phyloP scores from a whole-genome alignment of 2,797 vertebrate species.

The Phoxinus dragarum region DNA sequence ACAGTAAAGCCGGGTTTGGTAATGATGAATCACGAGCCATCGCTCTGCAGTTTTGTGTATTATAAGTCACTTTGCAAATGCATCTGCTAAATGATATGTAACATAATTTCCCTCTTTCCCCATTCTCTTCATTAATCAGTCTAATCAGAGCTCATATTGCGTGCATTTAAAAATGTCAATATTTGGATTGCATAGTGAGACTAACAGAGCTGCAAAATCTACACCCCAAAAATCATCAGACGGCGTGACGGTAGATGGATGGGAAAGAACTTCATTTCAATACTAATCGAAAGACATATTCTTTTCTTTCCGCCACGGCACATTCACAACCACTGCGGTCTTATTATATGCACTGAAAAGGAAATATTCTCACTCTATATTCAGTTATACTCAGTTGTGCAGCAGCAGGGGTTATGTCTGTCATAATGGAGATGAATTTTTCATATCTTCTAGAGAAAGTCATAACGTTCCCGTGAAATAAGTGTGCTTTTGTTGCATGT shows the following conservation, averaged over 20 bases:
- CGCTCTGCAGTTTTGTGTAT: background rate
- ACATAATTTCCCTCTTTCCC: background rate
- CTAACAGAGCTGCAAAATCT: constrained; percentile 31
- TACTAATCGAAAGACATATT: constrained; percentile 21
- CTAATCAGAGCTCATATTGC: constrained; percentile 30
- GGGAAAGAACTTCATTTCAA: constrained; percentile 7
- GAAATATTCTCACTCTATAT: constrained; percentile 21
- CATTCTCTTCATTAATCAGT: constrained; percentile 27
- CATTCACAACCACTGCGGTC: constrained; percentile 11
- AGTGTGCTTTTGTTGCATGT: background rate
- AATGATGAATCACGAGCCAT: constrained; percentile 1
- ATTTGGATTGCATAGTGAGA: constrained; percentile 50
- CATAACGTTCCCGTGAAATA: background rate
- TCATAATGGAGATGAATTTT: constrained; percentile 27
- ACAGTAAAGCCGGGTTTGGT: background rate
- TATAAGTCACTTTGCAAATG: constrained; percentile 33
- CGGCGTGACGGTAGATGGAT: background rate
- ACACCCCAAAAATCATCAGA: constrained; percentile 56
- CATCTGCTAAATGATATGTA: constrained; percentile 40
- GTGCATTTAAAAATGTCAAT: constrained; percentile 4
- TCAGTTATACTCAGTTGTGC: constrained; percentile 7
- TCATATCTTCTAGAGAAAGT: constrained; percentile 21
- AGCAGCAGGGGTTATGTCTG: constrained; percentile 6
- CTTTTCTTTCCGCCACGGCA: constrained; percentile 7
- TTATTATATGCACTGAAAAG: constrained; percentile 18